Conservation (phyloP, 2,113 vertebrate genomes). For the Heloderma charlesbogerti region DNA sequence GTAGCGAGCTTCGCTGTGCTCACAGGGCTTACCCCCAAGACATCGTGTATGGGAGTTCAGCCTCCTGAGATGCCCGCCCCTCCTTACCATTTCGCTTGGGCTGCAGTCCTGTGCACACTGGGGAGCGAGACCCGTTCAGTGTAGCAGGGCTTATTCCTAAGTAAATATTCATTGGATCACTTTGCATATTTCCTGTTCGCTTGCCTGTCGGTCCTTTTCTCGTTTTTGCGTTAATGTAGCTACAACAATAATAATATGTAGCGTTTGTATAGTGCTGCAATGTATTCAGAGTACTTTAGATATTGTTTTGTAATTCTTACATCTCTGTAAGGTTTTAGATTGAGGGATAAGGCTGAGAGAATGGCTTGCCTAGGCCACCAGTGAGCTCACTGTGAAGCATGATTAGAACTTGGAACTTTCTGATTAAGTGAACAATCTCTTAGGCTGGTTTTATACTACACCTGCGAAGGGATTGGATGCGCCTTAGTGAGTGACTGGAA, state of each 20-base stretch:
- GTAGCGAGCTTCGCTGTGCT: not conserved
- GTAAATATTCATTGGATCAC: not conserved
- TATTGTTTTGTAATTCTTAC: not conserved
- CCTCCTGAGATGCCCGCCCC: too few relatives aligned
- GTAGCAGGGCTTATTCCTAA: not conserved
- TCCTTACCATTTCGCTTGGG: not conserved
- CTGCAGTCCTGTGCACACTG: not conserved
- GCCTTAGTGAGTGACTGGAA: not conserved
- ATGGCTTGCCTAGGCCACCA: not conserved
- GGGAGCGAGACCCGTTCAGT: too few relatives aligned
- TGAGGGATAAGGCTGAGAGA: not conserved
- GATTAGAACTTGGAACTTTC: not conserved
- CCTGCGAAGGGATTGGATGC: not conserved
- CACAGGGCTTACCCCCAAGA: not conserved
- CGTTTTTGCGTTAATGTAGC: not conserved
- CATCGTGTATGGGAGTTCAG: not conserved
- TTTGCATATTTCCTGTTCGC: not conserved
- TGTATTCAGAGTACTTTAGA: not conserved
- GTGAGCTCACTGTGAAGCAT: not conserved
- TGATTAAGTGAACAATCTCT: not conserved
- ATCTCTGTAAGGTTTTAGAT: not conserved
- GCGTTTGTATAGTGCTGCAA: not conserved
- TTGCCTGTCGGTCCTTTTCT: not conserved
- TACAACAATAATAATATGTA: not conserved
- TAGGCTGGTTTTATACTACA: not conserved